phyloP scores from a whole-genome alignment of 2,113 vertebrate species.

The Elaphurus davidianus region DNA sequence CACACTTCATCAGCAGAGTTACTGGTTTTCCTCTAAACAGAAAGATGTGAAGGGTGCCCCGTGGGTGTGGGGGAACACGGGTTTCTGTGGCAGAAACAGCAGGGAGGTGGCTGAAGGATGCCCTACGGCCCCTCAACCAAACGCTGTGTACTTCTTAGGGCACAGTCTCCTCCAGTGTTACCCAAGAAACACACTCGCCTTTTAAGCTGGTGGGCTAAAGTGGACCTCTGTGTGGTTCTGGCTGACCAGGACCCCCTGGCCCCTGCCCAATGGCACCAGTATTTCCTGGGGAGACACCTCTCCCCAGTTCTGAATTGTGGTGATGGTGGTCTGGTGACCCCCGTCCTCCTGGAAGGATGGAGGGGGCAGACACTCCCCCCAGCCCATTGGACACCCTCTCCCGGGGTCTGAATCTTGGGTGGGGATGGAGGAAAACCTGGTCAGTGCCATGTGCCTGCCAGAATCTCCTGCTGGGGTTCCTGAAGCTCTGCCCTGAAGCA shows the following conservation, averaged over 20 bases:
- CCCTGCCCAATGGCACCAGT: neutral
- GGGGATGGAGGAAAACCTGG: neutral
- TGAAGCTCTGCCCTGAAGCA: neutral
- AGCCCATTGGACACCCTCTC: neutral
- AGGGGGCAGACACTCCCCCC: neutral
- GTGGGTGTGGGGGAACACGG: accelerated
- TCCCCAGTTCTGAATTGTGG: neutral
- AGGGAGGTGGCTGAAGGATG: accelerated
- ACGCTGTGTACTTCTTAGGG: neutral
- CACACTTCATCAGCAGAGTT: neutral
- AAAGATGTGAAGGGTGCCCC: neutral
- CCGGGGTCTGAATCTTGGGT: neutral
- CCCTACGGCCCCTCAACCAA: neutral
- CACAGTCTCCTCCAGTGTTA: neutral
- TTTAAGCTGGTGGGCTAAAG: neutral
- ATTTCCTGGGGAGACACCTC: neutral
- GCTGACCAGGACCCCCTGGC: neutral
- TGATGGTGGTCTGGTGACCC: neutral
- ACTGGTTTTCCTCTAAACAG: neutral
- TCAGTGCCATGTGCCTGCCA: neutral
- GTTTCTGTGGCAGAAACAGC: neutral
- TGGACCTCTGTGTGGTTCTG: accelerated
- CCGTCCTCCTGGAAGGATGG: neutral
- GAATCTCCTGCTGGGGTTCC: neutral
- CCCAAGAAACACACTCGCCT: neutral